These are phyloP conservation scores for Catocala nupta DNA, from an alignment of 2,888 invertebrate species.

Conservation along the genomic window DNA sequence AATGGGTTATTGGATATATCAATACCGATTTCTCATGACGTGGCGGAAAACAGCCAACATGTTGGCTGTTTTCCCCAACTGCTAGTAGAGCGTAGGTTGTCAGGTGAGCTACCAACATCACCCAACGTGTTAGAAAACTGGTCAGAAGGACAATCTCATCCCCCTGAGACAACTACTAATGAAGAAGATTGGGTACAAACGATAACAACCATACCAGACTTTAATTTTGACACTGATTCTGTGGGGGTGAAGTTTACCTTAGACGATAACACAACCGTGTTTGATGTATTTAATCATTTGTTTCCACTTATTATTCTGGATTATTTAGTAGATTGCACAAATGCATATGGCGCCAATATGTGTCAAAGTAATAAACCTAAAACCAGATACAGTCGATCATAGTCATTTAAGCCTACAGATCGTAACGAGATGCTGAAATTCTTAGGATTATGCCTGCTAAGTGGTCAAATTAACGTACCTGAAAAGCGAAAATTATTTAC, in stretches of 20 bases:
- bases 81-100: constrained; percentile 3
- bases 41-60: constrained; percentile 5
- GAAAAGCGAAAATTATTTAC: constrained; percentile 4
- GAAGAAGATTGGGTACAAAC: constrained; percentile 6
- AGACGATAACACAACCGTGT: constrained; percentile 4
- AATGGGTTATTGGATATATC: constrained; percentile 3
- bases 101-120: constrained; percentile 6
- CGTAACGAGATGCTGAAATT: constrained; percentile 3
- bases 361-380: neutral
- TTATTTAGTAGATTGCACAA: constrained; percentile 8
- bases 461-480: neutral
- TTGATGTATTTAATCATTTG: constrained; percentile 10
- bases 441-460: constrained; percentile 1
- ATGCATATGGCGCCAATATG: neutral
- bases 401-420: neutral
- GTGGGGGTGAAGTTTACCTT: constrained; percentile 3
- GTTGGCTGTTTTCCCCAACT: no score
- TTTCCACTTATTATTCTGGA: constrained; percentile 8
- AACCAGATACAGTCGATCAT: constrained; percentile 1
- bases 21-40: constrained; percentile 5
- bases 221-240: constrained; percentile 5
- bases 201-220: constrained; percentile 2
- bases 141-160: neutral
- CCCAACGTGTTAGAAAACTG: constrained; percentile 6
- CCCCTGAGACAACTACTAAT: constrained; percentile 4